Evolutionary conservation across 2,797 vertebrate species (phyloP), one percentile per base, ranked within the genome.

Genomic region (Coranthus polyacanthus): DNA sequence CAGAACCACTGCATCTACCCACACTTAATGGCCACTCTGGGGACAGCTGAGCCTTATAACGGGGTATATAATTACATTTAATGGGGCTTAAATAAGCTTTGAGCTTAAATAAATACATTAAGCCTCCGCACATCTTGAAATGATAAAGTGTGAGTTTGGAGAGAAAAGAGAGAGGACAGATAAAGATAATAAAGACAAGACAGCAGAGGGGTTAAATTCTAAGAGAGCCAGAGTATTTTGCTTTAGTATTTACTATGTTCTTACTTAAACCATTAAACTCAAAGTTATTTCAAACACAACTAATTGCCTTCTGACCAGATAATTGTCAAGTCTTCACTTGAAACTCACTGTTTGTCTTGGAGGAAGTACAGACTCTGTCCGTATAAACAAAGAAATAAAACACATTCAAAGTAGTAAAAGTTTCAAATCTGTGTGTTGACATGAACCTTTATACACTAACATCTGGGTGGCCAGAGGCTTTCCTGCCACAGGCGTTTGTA

Each of bases 61-160:
- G 10, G 85, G 54, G 68, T 83, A 81, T 88, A 82, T 90, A 90
- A 94, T 93, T 85, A 88, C 82, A 87, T 88, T 90, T 92, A 93
- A 92, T 93, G 82, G 82, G 78, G 79, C 85, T 84, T 87, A 91
- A 91, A 91, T 85, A 90, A 87, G 88, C 87, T 92, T 92, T 88
- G 81, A 88, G 87, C 79, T 86, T 83, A 84, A 92, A 87, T 85
- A 92, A 92, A 92, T 87, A 89, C 87, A 90, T 87, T 89, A 88
- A 83, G 78, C 78, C 77, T 81, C 73, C 59, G 37, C 77, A 88
- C 91, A 92, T 92, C 88, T 93, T 91, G 88, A 91, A 91, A 85
- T 88, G 78, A 92, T 92, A 86, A 92, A 77, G 64, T 44, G 38
- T 15, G 32, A 41, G 45, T 39, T 47, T 59, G 39, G 22, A 74